Evolutionary conservation across 2,113 vertebrate genomes (phyloP).

Genomic region (Oncorhynchus tshawytscha): DNA sequence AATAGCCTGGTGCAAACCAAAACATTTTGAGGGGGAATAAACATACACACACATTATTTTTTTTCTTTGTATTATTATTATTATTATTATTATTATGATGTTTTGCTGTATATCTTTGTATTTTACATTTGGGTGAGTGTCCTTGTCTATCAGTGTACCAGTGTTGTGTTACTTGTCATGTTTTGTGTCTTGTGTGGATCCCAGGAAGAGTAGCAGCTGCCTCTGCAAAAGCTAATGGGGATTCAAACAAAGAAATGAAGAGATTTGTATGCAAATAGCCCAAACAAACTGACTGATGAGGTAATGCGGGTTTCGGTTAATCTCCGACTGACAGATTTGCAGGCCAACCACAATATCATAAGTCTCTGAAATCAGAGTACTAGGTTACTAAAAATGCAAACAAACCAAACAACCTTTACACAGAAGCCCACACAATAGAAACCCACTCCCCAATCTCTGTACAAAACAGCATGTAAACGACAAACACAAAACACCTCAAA

Average conservation of each 20-base stretch:
- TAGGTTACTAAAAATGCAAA: constrained; percentile 51
- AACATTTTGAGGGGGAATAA: background rate
- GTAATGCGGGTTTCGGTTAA: background rate
- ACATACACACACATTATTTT: too few species aligned
- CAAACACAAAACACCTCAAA: background rate
- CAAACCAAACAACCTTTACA: too few species aligned
- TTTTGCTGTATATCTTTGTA: too few species aligned
- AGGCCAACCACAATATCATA: constrained; percentile 23
- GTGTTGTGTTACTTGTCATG: too few species aligned
- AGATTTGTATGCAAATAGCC: background rate
- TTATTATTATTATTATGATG: background rate
- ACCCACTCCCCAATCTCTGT: constrained; percentile 91
- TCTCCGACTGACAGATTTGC: constrained; percentile 58
- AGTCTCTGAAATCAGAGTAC: constrained; percentile 57
- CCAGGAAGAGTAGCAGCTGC: too few species aligned
- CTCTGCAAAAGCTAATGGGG: too few species aligned
- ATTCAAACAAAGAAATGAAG: background rate
- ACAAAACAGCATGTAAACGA: too few species aligned
- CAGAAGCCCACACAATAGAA: constrained; percentile 66
- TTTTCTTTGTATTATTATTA: too few species aligned
- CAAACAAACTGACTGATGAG: background rate
- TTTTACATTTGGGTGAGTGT: too few species aligned
- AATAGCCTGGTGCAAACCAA: background rate
- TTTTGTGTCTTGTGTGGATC: too few species aligned
- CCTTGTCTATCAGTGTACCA: too few species aligned